phyloP scores from a whole-genome alignment of 2,113 vertebrate genomes.

The Pongo abelii region DNA sequence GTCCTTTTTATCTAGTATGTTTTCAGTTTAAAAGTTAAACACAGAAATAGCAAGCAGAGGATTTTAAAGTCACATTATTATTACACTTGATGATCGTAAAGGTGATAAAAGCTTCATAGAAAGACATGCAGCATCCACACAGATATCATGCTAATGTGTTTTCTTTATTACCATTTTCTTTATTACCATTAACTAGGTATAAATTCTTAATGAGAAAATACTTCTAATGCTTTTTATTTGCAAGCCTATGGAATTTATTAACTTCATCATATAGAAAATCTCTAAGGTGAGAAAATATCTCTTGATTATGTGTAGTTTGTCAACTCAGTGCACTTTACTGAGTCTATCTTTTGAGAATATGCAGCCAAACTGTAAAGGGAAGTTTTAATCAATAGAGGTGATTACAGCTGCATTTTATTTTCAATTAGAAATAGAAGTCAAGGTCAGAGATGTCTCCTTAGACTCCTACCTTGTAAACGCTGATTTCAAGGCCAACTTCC shows the following conservation, averaged over 20 bases:
- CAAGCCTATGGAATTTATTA: constrained; percentile 63
- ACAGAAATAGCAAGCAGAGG: constrained; percentile 41
- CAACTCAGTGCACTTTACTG: not conserved
- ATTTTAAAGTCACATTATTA: constrained; percentile 68
- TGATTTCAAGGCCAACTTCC: not conserved
- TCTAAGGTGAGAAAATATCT: constrained; percentile 14
- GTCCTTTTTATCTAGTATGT: constrained; percentile 44
- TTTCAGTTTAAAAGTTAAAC: constrained; percentile 39
- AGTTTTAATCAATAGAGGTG: not conserved
- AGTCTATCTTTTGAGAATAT: not conserved
- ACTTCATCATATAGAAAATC: constrained; percentile 46
- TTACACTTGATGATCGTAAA: constrained; percentile 44
- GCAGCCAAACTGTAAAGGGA: not conserved
- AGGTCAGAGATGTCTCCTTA: not conserved
- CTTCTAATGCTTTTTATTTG: constrained; percentile 44
- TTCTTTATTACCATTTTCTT: constrained; percentile 64
- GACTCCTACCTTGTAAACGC: not conserved
- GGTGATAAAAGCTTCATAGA: constrained; percentile 54
- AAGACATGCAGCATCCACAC: constrained; percentile 42
- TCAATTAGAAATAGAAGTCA: not conserved
- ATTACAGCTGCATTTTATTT: not conserved
- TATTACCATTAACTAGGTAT: constrained; percentile 65
- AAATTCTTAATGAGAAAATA: constrained; percentile 70
- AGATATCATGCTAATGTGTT: constrained; percentile 66
- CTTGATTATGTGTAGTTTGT: constrained; percentile 37